Evolutionary conservation across 2,888 invertebrate genomes (phyloP).

Genomic region (Xylocampa areola): DNA sequence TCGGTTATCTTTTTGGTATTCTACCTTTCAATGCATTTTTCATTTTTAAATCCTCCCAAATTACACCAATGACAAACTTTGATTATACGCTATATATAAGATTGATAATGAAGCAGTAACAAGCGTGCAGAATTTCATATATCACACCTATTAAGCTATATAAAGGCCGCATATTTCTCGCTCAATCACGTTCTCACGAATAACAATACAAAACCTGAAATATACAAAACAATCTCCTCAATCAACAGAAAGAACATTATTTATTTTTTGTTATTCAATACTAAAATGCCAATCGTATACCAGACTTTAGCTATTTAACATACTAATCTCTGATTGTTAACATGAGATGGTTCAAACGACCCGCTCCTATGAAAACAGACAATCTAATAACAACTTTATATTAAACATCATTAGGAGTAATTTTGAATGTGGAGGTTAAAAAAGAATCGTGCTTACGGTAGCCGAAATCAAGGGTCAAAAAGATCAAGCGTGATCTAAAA

Average conservation of each 20-base stretch:
- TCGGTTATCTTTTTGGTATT: too few species aligned
- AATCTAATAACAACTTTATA: constrained; percentile 57
- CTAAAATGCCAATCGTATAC: constrained; percentile 68
- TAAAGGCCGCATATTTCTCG: constrained; percentile 9
- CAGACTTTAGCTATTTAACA: constrained; percentile 76
- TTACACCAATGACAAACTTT: too few species aligned
- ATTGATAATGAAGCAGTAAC: too few species aligned
- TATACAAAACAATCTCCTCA: constrained; percentile 32
- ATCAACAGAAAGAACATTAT: constrained; percentile 58
- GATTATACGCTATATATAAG: too few species aligned
- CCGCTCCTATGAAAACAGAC: constrained; percentile 55
- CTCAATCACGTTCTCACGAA: constrained; percentile 25
- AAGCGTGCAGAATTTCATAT: too few species aligned
- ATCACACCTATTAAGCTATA: background rate
- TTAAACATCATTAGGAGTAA: constrained; percentile 52
- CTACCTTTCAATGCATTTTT: too few species aligned
- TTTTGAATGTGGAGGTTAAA: constrained; percentile 58
- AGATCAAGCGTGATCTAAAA: constrained; percentile 88
- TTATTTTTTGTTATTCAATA: constrained; percentile 63
- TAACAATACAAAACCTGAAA: constrained; percentile 35
- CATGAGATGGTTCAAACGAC: constrained; percentile 78
- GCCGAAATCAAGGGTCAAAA: constrained; percentile 87
- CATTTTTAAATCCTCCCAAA: too few species aligned
- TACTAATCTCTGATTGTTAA: constrained; percentile 85
- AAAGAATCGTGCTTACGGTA: constrained; percentile 86